A percentile compares a stretch with the other conserved stretches of the same genome.
phyloP scores from a whole-genome alignment of 1,140 invertebrate genomes.

The Adelges cooleyi region DNA sequence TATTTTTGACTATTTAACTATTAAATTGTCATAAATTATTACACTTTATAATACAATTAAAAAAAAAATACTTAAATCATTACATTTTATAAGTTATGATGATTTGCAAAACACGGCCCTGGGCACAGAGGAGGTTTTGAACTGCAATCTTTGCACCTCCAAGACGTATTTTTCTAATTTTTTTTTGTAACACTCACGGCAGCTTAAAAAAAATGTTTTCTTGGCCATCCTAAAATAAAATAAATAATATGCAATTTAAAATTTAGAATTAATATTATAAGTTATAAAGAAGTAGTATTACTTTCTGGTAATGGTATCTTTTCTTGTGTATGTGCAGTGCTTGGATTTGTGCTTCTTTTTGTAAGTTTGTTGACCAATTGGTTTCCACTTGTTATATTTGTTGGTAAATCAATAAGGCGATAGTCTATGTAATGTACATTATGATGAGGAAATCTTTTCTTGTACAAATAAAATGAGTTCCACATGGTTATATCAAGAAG shows the following conservation, averaged over 20 bases:
- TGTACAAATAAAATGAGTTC: neutral
- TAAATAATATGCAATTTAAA: neutral
- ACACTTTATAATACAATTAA: neutral
- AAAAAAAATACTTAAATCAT: neutral
- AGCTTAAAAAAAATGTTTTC: neutral
- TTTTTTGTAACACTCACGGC: neutral
- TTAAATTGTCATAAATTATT: neutral
- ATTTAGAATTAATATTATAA: neutral
- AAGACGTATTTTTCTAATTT: slow-evolving; percentile 12
- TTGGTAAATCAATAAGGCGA: slow-evolving; percentile 2
- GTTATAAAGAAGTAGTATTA: neutral
- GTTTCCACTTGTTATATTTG: neutral
- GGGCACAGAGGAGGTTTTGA: neutral
- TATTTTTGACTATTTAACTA: neutral
- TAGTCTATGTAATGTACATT: neutral
- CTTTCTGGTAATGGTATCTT: neutral
- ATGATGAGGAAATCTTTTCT: neutral
- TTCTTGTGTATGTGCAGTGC: neutral
- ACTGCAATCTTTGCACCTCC: neutral
- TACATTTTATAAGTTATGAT: neutral
- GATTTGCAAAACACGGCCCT: neutral
- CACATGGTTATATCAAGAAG: neutral
- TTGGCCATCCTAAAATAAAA: neutral
- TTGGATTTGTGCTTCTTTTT: neutral
- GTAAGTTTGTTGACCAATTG: neutral